Base-by-base conservation (phyloP, 2,797 vertebrate species). In the Bryconaethiops microstoma region DNA sequence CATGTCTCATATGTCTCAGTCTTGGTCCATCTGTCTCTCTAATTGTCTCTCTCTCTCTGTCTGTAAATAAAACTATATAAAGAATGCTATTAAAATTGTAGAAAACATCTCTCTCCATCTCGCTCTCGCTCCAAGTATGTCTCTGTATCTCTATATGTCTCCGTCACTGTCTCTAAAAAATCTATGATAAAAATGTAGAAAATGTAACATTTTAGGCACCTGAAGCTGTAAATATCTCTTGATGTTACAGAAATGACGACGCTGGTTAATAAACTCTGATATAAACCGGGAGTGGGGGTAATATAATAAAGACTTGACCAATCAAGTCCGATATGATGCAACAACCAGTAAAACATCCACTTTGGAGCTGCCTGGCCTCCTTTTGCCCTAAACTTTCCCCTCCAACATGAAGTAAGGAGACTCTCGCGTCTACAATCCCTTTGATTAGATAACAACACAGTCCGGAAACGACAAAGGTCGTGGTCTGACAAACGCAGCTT, bases 401-500 rank as follows among this genome's bases (percentile, higher is more conserved):
- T 68, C 74, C 83, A 87, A 80, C 82, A 86, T 76, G 77, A 82
- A 42, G 54, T 72, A 14, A n/a, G 68, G 39, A 79, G 65, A 74
- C 45, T 70, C 76, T 77, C 25, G 77, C 78, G 86, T 90, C 87
- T 90, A 88, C 90, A 82, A 77, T 68, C 87, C 84, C 74, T 69
- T 85, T 84, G 92, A 92, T 94, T 91, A 94, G 91, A 91, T 92
- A 93, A 93, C 88, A 83, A 45, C 80, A 82, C 83, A 88, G 87
- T 89, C 88, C 86, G 88, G 91, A 94, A 92, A 91, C 82, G 79
- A 90, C 91, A 93, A 92, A 92, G 93, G 91, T 94, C 92, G 90
- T 84, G 76, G 88, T 90, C 88, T 87, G 90, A 90, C 90, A 87
- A 92, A 89, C 83, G 81, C 87, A 90, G 90, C 84, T 17, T 88